phyloP scores from a whole-genome alignment of 2,888 invertebrate genomes.

The Drosophila picticornis region DNA sequence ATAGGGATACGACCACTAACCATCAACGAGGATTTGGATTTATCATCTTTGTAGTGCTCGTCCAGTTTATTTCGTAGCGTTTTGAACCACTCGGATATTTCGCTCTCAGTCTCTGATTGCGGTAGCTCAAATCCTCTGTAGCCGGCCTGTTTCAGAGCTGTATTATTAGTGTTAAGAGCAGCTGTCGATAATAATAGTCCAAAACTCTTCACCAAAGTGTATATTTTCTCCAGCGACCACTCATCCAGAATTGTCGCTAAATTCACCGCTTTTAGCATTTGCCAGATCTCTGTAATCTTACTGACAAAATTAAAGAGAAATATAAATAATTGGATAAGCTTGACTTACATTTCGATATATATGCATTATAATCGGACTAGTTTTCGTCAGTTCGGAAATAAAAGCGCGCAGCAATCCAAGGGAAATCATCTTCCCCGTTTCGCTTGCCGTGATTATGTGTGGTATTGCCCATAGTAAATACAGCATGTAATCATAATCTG shows the following conservation, averaged over 20 bases:
- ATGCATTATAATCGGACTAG: slow-evolving; percentile 44
- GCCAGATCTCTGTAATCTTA: slow-evolving; percentile 59
- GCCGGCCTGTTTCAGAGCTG: slow-evolving; percentile 52
- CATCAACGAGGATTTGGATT: slow-evolving; percentile 33
- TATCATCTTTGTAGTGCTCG: slow-evolving; percentile 36
- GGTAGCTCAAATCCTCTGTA: slow-evolving; percentile 65
- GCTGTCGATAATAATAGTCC: slow-evolving; percentile 49
- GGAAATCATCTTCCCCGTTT: slow-evolving; percentile 64
- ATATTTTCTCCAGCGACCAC: slow-evolving; percentile 51
- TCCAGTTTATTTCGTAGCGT: slow-evolving; percentile 44
- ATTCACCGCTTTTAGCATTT: slow-evolving; percentile 49
- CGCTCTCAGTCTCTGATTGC: slow-evolving; percentile 19
- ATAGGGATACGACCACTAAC: slow-evolving; percentile 16
- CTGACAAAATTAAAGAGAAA: neutral
- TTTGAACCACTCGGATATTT: slow-evolving; percentile 58
- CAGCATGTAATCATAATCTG: slow-evolving; percentile 45
- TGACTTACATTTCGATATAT: slow-evolving; percentile 62
- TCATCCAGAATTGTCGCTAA: slow-evolving; percentile 38
- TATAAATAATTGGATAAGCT: neutral
- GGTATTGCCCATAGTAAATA: slow-evolving; percentile 52
- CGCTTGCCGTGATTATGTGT: slow-evolving; percentile 63
- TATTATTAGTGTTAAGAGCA: slow-evolving; percentile 46
- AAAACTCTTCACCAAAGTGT: slow-evolving; percentile 51
- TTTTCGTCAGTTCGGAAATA: slow-evolving; percentile 37
- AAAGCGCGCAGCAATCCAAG: slow-evolving; percentile 54